Percentiles rank a stretch among this genome's conserved stretches.
Evolutionary conservation across 2,797 vertebrate genomes (phyloP).

Genomic region (Sitta carolinensis): DNA sequence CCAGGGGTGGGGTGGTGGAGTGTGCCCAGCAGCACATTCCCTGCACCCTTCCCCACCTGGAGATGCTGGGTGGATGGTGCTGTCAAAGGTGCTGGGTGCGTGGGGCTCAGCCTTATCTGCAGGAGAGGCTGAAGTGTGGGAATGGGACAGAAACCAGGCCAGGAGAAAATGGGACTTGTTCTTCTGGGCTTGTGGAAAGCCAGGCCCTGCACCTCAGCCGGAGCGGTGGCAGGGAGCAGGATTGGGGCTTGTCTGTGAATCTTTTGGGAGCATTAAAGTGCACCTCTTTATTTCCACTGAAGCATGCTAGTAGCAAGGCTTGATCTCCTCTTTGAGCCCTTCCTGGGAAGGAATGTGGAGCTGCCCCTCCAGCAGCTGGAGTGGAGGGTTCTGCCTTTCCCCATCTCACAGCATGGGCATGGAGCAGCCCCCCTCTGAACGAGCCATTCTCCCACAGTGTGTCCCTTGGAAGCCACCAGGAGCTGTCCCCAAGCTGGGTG

Average conservation of each 20-base stretch:
- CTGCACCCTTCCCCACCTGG: rapidly evolving
- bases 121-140: not conserved
- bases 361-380: not conserved
- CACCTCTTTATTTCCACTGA: not conserved
- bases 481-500: not conserved
- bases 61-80: not conserved
- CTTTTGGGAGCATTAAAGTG: conserved; percentile 36
- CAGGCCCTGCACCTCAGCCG: not conserved
- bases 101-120: not conserved
- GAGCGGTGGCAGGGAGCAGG: not conserved
- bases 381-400: not conserved
- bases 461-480: not conserved
- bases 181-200: not conserved
- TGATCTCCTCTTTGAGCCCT: not conserved
- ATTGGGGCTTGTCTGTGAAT: not conserved
- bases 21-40: not conserved
- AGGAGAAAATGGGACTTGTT: not conserved
- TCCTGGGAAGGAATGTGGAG: not conserved
- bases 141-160: not conserved
- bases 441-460: rapidly evolving
- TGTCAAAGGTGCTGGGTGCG: not conserved
- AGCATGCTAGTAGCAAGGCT: not conserved
- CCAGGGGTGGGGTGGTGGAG: not conserved
- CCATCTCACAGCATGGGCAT: not conserved
- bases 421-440: not conserved